A percentile compares a stretch with the other conserved stretches of the same genome.
These are phyloP conservation scores for Cladopsammia gracilis DNA, from an alignment of 64 coral and sea anemone genomes.

Conservation along the genomic window DNA sequence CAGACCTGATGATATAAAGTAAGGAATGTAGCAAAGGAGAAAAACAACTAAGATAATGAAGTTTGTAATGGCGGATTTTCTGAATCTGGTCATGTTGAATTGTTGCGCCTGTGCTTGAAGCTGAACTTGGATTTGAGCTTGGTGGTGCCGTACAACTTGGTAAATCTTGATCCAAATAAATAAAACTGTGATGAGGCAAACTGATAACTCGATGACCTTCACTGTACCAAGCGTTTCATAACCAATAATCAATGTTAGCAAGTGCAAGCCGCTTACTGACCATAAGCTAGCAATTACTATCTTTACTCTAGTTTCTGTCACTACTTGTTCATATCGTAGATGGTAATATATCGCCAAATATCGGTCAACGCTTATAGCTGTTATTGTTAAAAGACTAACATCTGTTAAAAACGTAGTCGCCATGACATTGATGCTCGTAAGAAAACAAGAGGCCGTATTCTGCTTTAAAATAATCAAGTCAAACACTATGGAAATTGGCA, in stretches of 20 bases:
- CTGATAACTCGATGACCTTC: too few relatives aligned
- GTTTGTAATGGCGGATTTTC: too few relatives aligned
- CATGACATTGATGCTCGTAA: too few relatives aligned
- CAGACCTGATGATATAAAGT: too few relatives aligned
- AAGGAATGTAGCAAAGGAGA: too few relatives aligned
- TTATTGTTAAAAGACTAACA: neutral
- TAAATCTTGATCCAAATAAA: conserved; percentile 8
- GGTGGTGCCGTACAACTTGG: conserved; percentile 14
- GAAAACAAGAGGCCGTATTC: too few relatives aligned
- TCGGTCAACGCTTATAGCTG: conserved; percentile 8
- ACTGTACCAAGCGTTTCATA: too few relatives aligned
- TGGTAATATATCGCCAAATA: neutral
- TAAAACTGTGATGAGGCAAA: neutral
- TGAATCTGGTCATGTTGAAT: too few relatives aligned
- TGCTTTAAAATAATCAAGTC: neutral
- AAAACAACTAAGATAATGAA: too few relatives aligned
- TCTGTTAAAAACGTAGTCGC: too few relatives aligned
- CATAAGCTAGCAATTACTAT: neutral
- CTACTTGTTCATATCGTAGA: conserved; percentile 2
- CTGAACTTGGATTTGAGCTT: neutral
- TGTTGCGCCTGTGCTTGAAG: too few relatives aligned
- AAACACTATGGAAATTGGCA: neutral
- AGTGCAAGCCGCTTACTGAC: neutral
- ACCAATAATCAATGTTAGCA: too few relatives aligned
- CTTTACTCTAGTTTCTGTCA: neutral